Base-by-base conservation (phyloP, 2,888 invertebrate genomes). In the Brenthis ino region DNA sequence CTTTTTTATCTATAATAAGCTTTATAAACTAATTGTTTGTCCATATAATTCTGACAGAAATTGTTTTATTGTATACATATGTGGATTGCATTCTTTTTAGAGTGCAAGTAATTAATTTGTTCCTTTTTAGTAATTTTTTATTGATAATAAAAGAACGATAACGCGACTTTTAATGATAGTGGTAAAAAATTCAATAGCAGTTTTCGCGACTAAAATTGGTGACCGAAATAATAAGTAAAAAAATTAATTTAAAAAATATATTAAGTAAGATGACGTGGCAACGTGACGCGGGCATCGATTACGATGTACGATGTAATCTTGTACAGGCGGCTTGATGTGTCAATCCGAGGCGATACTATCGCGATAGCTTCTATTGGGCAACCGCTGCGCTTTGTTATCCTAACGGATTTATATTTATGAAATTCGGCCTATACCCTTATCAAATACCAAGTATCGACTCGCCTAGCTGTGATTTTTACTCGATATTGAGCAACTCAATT, bases 381-480 rank as follows among this genome's bases (percentile, higher is more conserved):
- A 89, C 86, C 86, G 86, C 84, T 81, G 82, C 81, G 87, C 89
- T 90, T 91, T 91, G 91, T 91, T 90, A 87, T 87, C 85, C 82
- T 87, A 88, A 90, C 87, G 86, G 87, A 85, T 84, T 86, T 85
- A 84, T 82, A 85, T 84, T 86, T 85, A 84, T 82, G 85, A 88
- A 87, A 86, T 81, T 84, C 82, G 85, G 85, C 83, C 72, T 65
- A 64, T 66, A 55, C 50, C 64, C 50, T 69, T 71, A 69, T 71
- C 68, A 64, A 68, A 68, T 81, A 82, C 74, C 82, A 82, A 82
- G 80, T 63, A 54, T 24, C 51, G 55, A 56, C 53, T 57, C 76
- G 84, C 85, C 83, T 80, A 79, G 82, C 81, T 76, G 69, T 69
- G 63, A 67, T 56, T 70, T 69, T 69, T 67, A 70, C 67, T 67